Evolutionary conservation across 2,113 vertebrate species (phyloP), one percentile per base, ranked within the genome.

Genomic region (Acrocephalus arundinaceus): DNA sequence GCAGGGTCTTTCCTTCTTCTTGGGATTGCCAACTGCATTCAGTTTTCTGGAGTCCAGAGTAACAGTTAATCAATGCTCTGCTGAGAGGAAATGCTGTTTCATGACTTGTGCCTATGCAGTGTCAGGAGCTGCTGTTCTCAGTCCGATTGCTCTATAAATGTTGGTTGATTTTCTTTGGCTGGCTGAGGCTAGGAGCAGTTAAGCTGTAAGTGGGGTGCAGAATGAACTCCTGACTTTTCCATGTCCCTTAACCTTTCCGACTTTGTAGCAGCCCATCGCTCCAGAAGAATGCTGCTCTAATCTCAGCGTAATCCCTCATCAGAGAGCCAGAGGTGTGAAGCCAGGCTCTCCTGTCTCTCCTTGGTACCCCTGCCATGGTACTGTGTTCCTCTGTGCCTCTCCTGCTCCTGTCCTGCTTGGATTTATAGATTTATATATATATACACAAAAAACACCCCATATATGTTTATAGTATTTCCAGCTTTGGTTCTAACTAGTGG

Each of bases 401-500:
- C 20, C 33, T 61, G 27, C n/a, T 21, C 57, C 35, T 80, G 14
- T 21, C 37, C 51, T 74, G 48, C 63, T 70, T 72, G 5, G 21
- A 15, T 49, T 63, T 43, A 49, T 18, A 20, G 24, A 16, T 55
- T 15, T 41, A 22, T n/a, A 17, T 31, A 12, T 30, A 6, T 33
- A 20, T 11, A 58, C 19, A 45, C 14, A 37, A 46, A 58, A 35
- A 35, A 37, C 8, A 2, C 7, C 6, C 9, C 6, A 10, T 30
- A 10, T 3, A 3, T 19, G 6, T 75, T 41, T 61, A 27, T 31
- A 27, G 24, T 31, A 35, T 62, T 72, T 73, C 46, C 83, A 43
- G 11, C 63, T 93, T 85, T 87, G 94, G 79, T 90, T 96, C 88
- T 96, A 97, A 76, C n/a, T 37, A 95, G 87, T 55, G 63, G 92